Conservation (phyloP, 1,140 invertebrate species). For the Anadara kagoshimensis region DNA sequence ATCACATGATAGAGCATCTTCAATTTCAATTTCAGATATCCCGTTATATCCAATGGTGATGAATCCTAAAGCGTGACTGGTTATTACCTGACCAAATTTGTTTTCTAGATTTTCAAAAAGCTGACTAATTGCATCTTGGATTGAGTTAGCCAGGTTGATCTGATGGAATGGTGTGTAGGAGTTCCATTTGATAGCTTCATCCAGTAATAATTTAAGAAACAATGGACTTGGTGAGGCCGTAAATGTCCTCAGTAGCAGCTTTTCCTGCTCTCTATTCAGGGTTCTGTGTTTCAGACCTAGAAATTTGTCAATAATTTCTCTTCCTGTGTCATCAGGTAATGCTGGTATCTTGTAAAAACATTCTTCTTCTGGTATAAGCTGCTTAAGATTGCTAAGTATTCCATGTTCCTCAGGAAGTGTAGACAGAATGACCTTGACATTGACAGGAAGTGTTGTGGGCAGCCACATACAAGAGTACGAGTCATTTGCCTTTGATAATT, state of each 20-base stretch:
- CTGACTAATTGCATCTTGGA: slow-evolving; percentile 56
- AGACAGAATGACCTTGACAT: slow-evolving; percentile 82
- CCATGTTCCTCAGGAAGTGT: slow-evolving; percentile 66
- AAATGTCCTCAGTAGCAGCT: slow-evolving; percentile 51
- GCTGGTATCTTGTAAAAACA: slow-evolving; percentile 56
- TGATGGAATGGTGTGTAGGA: slow-evolving; percentile 52
- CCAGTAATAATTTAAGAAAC: slow-evolving; percentile 63
- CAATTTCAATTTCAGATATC: slow-evolving; percentile 69
- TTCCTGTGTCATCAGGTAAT: slow-evolving; percentile 50
- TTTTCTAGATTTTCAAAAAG: slow-evolving; percentile 65
- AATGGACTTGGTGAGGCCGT: slow-evolving; percentile 53
- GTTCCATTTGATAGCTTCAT: slow-evolving; percentile 61
- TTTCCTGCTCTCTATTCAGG: slow-evolving; percentile 52
- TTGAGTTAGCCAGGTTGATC: slow-evolving; percentile 41
- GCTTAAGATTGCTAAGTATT: slow-evolving; percentile 59
- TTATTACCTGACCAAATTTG: slow-evolving; percentile 63
- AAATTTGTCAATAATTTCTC: slow-evolving; percentile 58
- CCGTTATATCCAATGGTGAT: slow-evolving; percentile 66
- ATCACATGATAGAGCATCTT: slow-evolving; percentile 71
- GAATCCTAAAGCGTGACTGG: slow-evolving; percentile 85
- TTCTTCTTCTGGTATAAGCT: slow-evolving; percentile 43
- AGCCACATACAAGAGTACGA: slow-evolving; percentile 68
- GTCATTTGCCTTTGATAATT: slow-evolving; percentile 57
- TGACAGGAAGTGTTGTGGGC: slow-evolving; percentile 59
- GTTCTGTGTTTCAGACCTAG: slow-evolving; percentile 42